These are phyloP conservation scores for Coranthus polyacanthus DNA, from an alignment of 2,797 vertebrate genomes.

Conservation along the genomic window DNA sequence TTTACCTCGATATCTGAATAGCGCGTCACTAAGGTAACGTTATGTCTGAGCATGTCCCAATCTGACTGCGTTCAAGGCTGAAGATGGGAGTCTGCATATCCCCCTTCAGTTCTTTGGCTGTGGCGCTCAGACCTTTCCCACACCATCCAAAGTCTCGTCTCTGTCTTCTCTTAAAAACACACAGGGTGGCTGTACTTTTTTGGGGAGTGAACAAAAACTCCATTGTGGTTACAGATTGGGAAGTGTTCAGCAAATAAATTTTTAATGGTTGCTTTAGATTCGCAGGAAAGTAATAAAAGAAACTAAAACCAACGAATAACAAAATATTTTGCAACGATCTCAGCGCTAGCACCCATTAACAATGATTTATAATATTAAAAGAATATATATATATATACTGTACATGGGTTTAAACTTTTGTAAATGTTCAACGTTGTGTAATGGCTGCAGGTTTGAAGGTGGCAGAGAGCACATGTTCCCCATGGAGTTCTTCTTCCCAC, in stretches of 20 bases:
- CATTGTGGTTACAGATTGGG: conserved; percentile 25
- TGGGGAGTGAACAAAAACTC: conserved; percentile 23
- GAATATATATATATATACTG: too few relatives aligned
- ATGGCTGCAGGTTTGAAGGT: conserved; percentile 86
- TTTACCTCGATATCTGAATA: conserved; percentile 62
- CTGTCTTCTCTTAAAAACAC: conserved; percentile 31
- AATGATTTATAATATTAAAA: background rate
- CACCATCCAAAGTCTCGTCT: conserved; percentile 46
- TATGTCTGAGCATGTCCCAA: conserved; percentile 83
- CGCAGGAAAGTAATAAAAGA: conserved; percentile 18
- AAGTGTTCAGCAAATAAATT: conserved; percentile 5
- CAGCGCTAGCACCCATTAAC: too few relatives aligned
- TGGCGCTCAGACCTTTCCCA: conserved; percentile 61
- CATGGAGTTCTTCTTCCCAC: conserved; percentile 97
- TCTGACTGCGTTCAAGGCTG: conserved; percentile 75
- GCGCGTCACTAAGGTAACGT: conserved; percentile 71
- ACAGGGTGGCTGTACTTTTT: conserved; percentile 13
- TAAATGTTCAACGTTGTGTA: background rate
- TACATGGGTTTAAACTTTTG: background rate
- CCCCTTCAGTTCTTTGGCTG: conserved; percentile 10
- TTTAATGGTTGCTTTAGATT: too few relatives aligned
- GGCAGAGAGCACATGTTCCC: conserved; percentile 91
- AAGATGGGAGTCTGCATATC: background rate
- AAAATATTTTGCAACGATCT: background rate
- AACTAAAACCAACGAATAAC: background rate